Percentiles rank a stretch among this genome's conserved stretches.
Conservation (phyloP, 2,113 vertebrate species). For the Cygnus atratus region DNA sequence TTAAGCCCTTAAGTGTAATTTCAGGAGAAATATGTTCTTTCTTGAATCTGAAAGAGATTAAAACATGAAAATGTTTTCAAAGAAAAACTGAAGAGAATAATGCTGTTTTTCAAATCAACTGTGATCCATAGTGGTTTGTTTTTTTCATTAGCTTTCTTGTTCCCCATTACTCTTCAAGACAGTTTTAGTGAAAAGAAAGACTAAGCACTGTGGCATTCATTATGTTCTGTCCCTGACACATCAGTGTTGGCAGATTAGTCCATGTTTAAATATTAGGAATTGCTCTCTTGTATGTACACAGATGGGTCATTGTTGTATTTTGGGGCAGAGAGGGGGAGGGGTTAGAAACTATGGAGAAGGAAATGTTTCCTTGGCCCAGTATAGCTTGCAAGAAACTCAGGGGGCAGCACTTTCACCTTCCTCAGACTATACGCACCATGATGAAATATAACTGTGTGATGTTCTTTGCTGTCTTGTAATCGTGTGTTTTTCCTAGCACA, state of each 20-base stretch:
- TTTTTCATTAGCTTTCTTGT: not conserved
- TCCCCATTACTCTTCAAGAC: slow-evolving; percentile 38
- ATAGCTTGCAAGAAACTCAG: slow-evolving; percentile 8
- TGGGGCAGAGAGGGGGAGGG: slow-evolving; percentile 31
- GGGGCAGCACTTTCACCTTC: not conserved
- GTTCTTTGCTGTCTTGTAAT: not conserved
- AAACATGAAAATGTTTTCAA: not conserved
- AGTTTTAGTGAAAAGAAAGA: slow-evolving; percentile 63
- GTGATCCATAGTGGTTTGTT: slow-evolving; percentile 1
- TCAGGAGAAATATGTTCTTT: not conserved
- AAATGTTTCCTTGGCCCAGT: slow-evolving; percentile 28
- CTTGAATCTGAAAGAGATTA: not conserved
- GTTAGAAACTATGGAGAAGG: not conserved
- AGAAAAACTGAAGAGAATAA: not conserved
- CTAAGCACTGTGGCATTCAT: slow-evolving; percentile 66
- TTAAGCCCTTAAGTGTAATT: not conserved
- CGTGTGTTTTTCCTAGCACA: not conserved
- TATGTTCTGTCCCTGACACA: slow-evolving; percentile 53
- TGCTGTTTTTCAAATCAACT: not conserved
- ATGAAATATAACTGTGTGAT: not conserved
- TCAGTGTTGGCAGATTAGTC: slow-evolving; percentile 42
- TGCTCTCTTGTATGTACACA: slow-evolving; percentile 63
- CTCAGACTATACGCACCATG: not conserved
- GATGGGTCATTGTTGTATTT: slow-evolving; percentile 68
- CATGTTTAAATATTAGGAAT: slow-evolving; percentile 61